Evolutionary conservation across 1,140 invertebrate genomes (phyloP).

Genomic region (Trichogramma pretiosum): DNA sequence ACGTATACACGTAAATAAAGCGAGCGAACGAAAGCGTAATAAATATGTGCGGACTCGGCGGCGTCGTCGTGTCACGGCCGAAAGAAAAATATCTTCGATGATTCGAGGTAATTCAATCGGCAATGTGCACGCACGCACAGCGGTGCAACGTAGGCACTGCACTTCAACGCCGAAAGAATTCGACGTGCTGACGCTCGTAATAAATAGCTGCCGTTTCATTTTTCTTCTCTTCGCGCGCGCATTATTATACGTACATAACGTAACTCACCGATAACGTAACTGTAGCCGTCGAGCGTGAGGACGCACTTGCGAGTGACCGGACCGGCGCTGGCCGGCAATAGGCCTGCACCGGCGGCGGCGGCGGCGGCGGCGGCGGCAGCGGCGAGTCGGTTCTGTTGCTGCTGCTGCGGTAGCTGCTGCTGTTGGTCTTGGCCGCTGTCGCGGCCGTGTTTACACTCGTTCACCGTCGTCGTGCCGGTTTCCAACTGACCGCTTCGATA

Average conservation of each 20-base stretch:
- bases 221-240: too few species aligned
- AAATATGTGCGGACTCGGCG: too few species aligned
- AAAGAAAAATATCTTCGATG: too few species aligned
- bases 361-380: constrained; percentile 6
- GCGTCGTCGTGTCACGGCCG: too few species aligned
- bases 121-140: too few species aligned
- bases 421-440: constrained; percentile 18
- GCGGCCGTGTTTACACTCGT: constrained; percentile 20
- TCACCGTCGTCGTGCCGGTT: constrained; percentile 25
- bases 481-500: not conserved
- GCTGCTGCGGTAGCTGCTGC: constrained; percentile 12
- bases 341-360: constrained; percentile 8
- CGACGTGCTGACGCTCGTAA: too few species aligned
- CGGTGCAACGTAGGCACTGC: too few species aligned
- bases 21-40: too few species aligned
- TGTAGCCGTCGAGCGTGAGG: constrained; percentile 68
- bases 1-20: too few species aligned
- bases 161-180: too few species aligned
- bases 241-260: constrained; percentile 4
- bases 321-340: constrained; percentile 17
- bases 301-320: constrained; percentile 57
- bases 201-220: too few species aligned
- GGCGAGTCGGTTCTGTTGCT: constrained; percentile 9
- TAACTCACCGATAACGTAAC: constrained; percentile 72
- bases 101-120: too few species aligned